Base-by-base conservation (phyloP, 2,797 vertebrate species). In the Ispidina picta region DNA sequence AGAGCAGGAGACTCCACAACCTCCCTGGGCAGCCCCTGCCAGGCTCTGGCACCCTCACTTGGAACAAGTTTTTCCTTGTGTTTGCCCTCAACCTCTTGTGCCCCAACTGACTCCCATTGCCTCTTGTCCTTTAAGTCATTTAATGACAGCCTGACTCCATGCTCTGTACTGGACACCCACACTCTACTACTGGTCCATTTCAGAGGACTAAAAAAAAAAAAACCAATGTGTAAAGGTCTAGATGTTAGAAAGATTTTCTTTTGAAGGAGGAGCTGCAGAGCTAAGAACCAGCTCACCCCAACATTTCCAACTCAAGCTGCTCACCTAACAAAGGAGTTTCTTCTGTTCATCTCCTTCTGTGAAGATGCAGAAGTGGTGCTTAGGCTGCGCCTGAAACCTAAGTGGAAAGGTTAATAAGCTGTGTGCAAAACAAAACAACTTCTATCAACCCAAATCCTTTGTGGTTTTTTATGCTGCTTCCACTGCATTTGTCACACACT, bases 361-460 rank as follows among this genome's bases (percentile, higher is more conserved):
- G 98, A 94, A 70, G 98, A 98, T 72, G 98, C 98, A 14, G 98
- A 98, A 28, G 98, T 98, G 29, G 98, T 99, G 96, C 99, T 99
- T 89, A 98, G 97, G 86, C 98, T 99, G 93, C 99, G 98, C 52
- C 98, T 98, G 88, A 99, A 98, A 95, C 98, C 99, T 99, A 97
- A 91, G 44, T 9, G 15, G 51, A 70, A 86, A 93, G 55, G 74
- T 73, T 64, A 92, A 62, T 52, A 63, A 84, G 41, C 4, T 43
- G 5, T 18, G 18, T 28, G 84, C 46, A 84, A 63, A 41, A 8
- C 6, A 66, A 10, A 43, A 48, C 29, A 29, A 2, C 6, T 15
- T 35, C 75, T 31, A 46, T 17, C 12, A 82, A 33, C 6, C 12
- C 8, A 7, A 19, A 35, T 31, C 56, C n/a, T 49, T 46, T 48